Evolutionary conservation across 2,888 invertebrate genomes (phyloP).

Genomic region (Eledone cirrhosa): DNA sequence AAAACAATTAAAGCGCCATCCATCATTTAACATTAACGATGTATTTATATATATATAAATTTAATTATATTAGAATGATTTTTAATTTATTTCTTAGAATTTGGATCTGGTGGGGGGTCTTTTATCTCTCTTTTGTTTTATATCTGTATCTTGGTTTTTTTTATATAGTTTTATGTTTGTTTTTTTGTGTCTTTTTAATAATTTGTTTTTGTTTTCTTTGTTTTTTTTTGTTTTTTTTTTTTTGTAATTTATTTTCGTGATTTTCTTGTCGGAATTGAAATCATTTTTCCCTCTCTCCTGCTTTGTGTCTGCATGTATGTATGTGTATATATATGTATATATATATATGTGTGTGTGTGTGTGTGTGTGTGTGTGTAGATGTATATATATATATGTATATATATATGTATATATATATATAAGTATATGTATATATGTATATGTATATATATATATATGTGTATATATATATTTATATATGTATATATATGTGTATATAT

Average conservation of each 20-base stretch:
- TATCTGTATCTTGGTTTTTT: constrained; percentile 4
- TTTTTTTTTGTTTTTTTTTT: no score
- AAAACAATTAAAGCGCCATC: no score
- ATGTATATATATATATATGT: background rate
- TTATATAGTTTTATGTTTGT: no score
- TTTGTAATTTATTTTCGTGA: no score
- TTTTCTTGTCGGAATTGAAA: no score
- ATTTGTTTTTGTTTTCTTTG: no score
- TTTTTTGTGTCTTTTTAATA: no score
- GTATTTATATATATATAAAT: no score
- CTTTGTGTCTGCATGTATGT: background rate
- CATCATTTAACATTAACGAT: no score
- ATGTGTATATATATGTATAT: background rate
- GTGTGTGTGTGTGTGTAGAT: constrained; percentile 21
- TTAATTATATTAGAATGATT: no score
- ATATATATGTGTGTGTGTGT: constrained; percentile 27
- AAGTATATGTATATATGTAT: background rate
- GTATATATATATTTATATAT: background rate
- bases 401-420: constrained; percentile 19
- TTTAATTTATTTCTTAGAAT: no score
- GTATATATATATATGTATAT: constrained; percentile 18
- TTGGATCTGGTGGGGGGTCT: background rate
- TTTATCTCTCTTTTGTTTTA: constrained; percentile 8
- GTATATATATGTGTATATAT: background rate
- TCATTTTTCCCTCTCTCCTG: no score